Conservation (phyloP, 2,113 vertebrate genomes). For the Ranitomeya variabilis region DNA sequence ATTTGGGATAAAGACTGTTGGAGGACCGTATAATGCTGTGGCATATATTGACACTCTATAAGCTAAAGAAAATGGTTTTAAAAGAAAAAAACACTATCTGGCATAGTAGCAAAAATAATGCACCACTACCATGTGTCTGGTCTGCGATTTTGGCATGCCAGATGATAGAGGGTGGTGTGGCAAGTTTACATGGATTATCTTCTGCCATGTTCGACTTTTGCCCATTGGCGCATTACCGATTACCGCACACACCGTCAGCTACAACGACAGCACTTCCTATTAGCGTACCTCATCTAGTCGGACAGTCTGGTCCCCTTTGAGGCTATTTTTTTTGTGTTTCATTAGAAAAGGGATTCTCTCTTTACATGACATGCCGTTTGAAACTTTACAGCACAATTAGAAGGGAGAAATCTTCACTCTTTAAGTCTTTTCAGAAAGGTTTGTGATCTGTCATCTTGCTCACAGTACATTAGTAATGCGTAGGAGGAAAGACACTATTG, state of each 20-base stretch:
- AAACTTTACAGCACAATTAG: neutral
- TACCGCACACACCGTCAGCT: neutral
- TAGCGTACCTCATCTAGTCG: neutral
- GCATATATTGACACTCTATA: no score
- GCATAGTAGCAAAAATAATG: no score
- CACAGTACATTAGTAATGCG: neutral
- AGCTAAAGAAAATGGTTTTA: no score
- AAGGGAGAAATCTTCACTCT: neutral
- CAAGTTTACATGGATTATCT: neutral
- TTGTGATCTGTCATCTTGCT: constrained; percentile 11
- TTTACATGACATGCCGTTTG: neutral
- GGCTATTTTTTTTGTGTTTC: neutral
- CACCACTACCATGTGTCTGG: no score
- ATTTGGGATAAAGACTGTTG: no score
- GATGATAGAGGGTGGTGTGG: no score
- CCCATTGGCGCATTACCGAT: neutral
- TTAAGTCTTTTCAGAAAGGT: constrained; percentile 12
- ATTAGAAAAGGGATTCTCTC: neutral
- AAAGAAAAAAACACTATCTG: no score
- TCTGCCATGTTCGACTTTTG: neutral
- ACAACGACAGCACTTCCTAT: neutral
- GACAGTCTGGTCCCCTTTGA: neutral
- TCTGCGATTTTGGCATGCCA: no score
- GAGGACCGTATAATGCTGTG: no score
- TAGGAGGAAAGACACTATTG: constrained; percentile 2